Percentiles rank a stretch among this genome's conserved stretches.
These are phyloP conservation scores for Ia io DNA, from an alignment of 2,113 vertebrate genomes.

Conservation along the genomic window DNA sequence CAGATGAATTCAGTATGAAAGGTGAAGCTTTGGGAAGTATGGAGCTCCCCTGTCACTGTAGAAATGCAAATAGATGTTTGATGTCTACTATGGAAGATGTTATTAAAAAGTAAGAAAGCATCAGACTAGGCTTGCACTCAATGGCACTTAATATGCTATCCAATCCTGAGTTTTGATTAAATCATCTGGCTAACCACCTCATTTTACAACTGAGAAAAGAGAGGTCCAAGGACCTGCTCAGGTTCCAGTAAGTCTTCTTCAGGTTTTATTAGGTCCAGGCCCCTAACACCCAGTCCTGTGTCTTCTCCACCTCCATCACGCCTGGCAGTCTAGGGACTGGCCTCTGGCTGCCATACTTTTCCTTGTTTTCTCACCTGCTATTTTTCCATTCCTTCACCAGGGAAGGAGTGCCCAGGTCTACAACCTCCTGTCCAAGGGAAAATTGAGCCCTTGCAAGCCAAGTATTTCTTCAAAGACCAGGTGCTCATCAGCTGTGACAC, in stretches of 20 bases:
- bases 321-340: neutral
- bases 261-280: neutral
- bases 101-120: neutral
- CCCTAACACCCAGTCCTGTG: neutral
- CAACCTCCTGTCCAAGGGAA: conserved; percentile 82
- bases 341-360: neutral
- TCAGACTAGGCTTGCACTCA: neutral
- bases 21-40: neutral
- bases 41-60: neutral
- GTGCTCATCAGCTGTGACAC: conserved; percentile 90
- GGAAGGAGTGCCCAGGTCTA: conserved; percentile 85
- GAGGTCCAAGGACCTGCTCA: neutral
- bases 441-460: conserved; percentile 88
- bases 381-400: conserved; percentile 74
- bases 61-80: neutral
- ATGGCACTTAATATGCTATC: neutral
- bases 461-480: conserved; percentile 94
- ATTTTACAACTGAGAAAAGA: neutral
- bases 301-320: neutral
- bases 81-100: neutral
- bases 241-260: neutral
- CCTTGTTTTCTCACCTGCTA: neutral
- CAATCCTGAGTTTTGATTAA: neutral
- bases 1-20: neutral
- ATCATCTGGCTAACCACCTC: neutral